Percentiles rank a stretch among this genome's conserved stretches.
phyloP scores from a whole-genome alignment of 2,797 vertebrate genomes.

The Cossypha heuglini region DNA sequence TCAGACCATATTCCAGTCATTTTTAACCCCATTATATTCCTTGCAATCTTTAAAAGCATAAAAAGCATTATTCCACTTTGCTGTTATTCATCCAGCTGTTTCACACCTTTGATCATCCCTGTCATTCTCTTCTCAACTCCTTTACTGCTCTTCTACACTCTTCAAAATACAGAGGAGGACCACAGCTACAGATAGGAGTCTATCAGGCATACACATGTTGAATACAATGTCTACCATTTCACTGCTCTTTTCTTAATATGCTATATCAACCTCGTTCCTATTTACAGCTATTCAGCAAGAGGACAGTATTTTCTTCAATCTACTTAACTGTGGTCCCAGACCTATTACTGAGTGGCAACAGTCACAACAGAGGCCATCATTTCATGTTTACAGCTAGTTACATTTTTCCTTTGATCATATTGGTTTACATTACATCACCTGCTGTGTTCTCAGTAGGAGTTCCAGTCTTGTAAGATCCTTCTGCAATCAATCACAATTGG shows the following conservation, averaged over 20 bases:
- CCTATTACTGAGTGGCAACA: background rate
- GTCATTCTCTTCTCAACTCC: background rate
- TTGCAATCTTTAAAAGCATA: background rate
- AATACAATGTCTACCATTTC: background rate
- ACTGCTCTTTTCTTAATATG: background rate
- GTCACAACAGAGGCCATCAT: background rate
- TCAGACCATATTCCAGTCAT: background rate
- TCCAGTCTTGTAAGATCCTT: background rate
- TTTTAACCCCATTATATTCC: background rate
- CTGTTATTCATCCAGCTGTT: background rate
- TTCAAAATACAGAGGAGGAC: background rate
- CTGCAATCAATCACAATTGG: slow-evolving; percentile 6
- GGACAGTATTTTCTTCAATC: background rate
- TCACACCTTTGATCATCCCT: background rate
- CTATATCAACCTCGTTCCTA: background rate
- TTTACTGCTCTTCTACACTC: background rate
- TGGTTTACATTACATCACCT: background rate
- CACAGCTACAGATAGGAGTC: background rate
- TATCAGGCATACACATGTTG: background rate
- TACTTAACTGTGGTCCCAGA: background rate
- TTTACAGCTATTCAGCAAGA: background rate
- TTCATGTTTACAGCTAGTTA: background rate
- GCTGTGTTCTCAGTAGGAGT: background rate
- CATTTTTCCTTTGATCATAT: background rate
- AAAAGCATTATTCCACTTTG: background rate